phyloP scores from a whole-genome alignment of 2,797 vertebrate species.

The Prunella strophiata region DNA sequence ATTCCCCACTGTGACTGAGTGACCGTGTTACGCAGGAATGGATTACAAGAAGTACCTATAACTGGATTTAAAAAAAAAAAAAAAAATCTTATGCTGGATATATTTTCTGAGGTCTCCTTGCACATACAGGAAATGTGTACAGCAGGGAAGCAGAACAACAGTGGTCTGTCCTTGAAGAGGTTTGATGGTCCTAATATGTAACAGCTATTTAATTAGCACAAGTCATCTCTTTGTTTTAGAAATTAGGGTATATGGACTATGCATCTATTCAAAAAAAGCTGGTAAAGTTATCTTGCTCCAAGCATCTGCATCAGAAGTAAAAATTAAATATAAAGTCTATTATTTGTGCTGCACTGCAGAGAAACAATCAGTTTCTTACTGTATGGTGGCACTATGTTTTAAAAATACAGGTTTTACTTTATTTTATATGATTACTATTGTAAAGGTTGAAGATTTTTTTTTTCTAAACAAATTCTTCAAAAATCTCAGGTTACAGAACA shows the following conservation, averaged over 20 bases:
- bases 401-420: rapidly evolving
- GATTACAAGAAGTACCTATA: not conserved
- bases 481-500: not conserved
- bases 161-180: not conserved
- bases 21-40: rapidly evolving
- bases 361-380: not conserved
- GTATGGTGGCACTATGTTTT: not conserved
- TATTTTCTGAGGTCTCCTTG: not conserved
- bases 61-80: not conserved
- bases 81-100: rapidly evolving
- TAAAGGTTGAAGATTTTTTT: not conserved
- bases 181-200: not conserved
- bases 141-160: not conserved
- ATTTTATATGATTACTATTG: not conserved
- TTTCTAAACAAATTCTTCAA: not conserved
- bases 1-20: not conserved
- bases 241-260: not conserved
- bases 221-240: not conserved
- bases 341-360: not conserved
- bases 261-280: not conserved
- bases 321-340: not conserved
- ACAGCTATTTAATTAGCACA: not conserved
- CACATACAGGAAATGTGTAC: not conserved
- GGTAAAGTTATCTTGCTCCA: not conserved
- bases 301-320: not conserved